Evolutionary conservation across 2,113 vertebrate genomes (phyloP), one percentile per base, ranked within the genome.

Genomic region (Hoplias malabaricus): DNA sequence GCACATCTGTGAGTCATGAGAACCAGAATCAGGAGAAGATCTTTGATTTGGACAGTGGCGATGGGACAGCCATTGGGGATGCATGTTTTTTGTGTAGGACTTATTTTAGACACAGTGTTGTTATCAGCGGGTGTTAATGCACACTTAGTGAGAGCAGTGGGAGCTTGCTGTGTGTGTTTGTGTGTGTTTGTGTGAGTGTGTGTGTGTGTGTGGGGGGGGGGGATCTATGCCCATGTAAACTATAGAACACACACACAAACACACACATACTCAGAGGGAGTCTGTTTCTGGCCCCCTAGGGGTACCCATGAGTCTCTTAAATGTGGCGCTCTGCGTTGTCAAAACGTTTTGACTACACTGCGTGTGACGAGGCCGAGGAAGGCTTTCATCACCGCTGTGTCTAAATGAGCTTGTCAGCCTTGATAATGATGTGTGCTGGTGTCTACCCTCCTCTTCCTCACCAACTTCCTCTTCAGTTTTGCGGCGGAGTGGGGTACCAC

Each of bases 401-500:
- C 77, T 77, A 82, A 82, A 82, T 82, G 68, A 84, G 83, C 68
- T 82, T 82, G 83, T 82, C 77, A 84, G 67, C 53, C 77, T 77
- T 73, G 80, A 82, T 80, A 80, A 82, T 84, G 74, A 82, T 84
- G 74, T 73, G 46, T 12, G 42, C 65, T 79, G 76, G 62, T 77
- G 68, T 78, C 71, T 48, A 62, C 74, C 23, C 31, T 38, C 38
- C 48, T 74, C 40, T 42, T 43, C 57, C 73, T 23, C 56, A 2
- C 25, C 54, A 31, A 67, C 43, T 50, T 59, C 33, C 46, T 57
- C 11, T 75, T 66, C 71, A 40, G 79, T 59, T 66, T 43, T 34
- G 50, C 31, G 27, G 12, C 57, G 19, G 57, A 70, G 33, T 40
- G 27, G 29, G 36, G 59, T 66, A 21, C n/a, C 31, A 70, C 6